phyloP scores from a whole-genome alignment of 2,113 vertebrate species.

The Ictidomys tridecemlineatus region DNA sequence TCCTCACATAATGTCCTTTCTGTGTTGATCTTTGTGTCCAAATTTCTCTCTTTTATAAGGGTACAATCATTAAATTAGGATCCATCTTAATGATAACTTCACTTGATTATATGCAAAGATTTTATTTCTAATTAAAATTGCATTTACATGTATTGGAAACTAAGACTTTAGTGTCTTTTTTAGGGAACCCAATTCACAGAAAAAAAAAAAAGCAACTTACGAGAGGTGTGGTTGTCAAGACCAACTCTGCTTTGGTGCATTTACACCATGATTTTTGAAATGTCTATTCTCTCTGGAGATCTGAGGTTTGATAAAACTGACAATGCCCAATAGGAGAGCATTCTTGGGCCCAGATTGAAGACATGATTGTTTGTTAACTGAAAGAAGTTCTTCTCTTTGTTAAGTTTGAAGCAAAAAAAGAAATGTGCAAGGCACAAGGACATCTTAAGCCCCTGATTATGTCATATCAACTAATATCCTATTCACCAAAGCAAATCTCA shows the following conservation, averaged over 20 bases:
- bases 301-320: background rate
- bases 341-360: background rate
- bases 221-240: accelerated
- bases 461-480: background rate
- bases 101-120: background rate
- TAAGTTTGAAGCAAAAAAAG: background rate
- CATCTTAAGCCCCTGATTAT: background rate
- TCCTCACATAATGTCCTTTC: background rate
- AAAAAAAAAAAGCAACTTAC: background rate
- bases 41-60: background rate
- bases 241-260: background rate
- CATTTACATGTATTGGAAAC: background rate
- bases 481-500: background rate
- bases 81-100: background rate
- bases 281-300: background rate
- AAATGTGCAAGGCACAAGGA: background rate
- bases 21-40: background rate
- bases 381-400: background rate
- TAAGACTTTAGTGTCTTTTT: background rate
- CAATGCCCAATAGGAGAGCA: background rate
- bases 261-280: background rate
- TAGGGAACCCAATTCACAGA: background rate
- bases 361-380: background rate
- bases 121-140: background rate
- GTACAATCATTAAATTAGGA: background rate